Conservation (phyloP, 2,113 vertebrate genomes). For the Phalacrocorax pelagicus region DNA sequence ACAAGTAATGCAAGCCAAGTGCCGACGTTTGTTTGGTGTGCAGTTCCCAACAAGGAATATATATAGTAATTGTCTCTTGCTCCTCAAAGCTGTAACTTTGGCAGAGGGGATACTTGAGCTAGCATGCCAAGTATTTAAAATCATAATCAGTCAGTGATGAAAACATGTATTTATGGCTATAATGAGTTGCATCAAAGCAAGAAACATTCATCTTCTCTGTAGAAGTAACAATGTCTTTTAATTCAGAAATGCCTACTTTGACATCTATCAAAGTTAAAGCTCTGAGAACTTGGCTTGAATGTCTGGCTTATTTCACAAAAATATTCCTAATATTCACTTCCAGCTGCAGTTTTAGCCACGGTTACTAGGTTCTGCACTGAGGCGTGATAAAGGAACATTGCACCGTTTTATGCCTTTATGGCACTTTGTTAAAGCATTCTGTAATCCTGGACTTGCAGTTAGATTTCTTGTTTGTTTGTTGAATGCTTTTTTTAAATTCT, state of each 20-base stretch:
- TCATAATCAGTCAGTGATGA: conserved; percentile 23
- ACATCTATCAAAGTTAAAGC: neutral
- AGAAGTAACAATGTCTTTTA: neutral
- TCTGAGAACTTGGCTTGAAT: neutral
- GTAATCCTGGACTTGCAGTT: neutral
- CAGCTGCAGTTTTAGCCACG: neutral
- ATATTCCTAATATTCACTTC: neutral
- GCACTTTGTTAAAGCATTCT: accelerated
- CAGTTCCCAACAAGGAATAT: conserved; percentile 23
- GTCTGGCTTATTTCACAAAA: neutral
- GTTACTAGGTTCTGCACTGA: accelerated
- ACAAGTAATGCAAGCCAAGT: conserved; percentile 57
- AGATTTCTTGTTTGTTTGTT: neutral
- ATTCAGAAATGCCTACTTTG: neutral
- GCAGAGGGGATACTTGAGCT: conserved; percentile 15
- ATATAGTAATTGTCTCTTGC: conserved; percentile 50
- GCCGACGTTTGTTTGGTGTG: neutral
- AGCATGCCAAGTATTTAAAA: conserved; percentile 50
- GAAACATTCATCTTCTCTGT: neutral
- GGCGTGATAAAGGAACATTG: neutral
- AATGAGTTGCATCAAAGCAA: conserved; percentile 40
- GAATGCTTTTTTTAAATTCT: neutral
- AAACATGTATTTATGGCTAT: conserved; percentile 45
- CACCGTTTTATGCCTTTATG: accelerated
- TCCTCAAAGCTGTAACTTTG: conserved; percentile 51